Percentiles rank a stretch among this genome's conserved stretches.
Conservation (phyloP, 2,113 vertebrate genomes). For the Actenoides hombroni region DNA sequence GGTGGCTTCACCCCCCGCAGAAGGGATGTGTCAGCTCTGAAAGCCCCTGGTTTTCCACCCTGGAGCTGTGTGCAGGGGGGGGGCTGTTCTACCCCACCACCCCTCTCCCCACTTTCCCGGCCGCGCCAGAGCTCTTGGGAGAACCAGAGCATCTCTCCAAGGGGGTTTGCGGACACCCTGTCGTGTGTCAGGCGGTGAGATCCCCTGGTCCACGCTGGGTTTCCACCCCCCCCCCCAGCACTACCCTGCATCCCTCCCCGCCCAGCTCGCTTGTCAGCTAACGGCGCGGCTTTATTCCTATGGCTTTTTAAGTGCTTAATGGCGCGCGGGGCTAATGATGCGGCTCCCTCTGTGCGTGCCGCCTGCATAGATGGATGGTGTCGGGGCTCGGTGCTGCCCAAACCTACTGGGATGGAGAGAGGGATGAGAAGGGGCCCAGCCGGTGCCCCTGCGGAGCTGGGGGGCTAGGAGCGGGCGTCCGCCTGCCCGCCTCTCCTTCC, state of each 20-base stretch:
- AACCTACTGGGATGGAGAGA: neutral
- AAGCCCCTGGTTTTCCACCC: constrained; percentile 50
- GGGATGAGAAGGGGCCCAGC: neutral
- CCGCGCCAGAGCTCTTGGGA: rapidly evolving
- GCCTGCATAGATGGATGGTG: neutral
- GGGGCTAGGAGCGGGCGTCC: neutral
- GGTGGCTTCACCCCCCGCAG: neutral
- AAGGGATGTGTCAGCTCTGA: neutral
- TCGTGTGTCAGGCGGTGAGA: neutral
- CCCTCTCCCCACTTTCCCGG: rapidly evolving
- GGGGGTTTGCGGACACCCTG: neutral
- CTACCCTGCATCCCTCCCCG: neutral
- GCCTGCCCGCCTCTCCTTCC: neutral
- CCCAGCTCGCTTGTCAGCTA: constrained; percentile 33
- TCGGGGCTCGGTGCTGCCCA: neutral
- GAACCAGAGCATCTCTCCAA: neutral
- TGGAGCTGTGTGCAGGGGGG: rapidly evolving
- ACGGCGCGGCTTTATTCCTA: constrained; percentile 50
- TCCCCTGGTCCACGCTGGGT: rapidly evolving
- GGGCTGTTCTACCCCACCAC: rapidly evolving
- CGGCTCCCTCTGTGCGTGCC: neutral
- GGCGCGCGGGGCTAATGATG: constrained; percentile 46
- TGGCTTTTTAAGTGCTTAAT: constrained; percentile 67
- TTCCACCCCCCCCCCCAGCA: neutral
- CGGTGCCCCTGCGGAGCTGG: neutral